Evolutionary conservation across 2,113 vertebrate species (phyloP), one percentile per base, ranked within the genome.

Genomic region (Sinocyclocheilus grahami): DNA sequence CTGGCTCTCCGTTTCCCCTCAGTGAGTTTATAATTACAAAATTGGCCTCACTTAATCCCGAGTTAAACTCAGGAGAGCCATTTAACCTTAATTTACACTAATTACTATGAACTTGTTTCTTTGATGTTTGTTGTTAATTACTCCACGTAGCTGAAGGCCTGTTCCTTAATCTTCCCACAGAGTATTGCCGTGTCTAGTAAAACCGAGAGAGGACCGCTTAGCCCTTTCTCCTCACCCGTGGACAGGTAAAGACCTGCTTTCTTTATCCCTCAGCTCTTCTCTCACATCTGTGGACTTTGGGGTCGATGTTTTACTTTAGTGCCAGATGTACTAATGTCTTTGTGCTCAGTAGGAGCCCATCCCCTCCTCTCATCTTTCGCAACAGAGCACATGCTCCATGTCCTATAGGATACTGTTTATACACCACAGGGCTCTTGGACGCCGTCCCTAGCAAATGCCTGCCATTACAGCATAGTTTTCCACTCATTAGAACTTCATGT

Each of bases 141-240:
- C 55, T 46, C 9, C 42, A 42, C 9, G 42, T 42, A 9, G 42
- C 42, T 39, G 1, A 46, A 46, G 42, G 42, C 78, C 18, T 46
- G 39, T 27, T n/a, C 42, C 60, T 76, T 55, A 58, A 0, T 88
- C 71, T 58, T 30, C 37, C 90, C 0, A 0, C 80, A 97, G 97
- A 97, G 95, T 82, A 96, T 97, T 1, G 96, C 96, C 0, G 95
- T 97, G 53, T 96, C 95, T 91, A 92, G 89, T 86, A 95, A 93
- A 89, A 76, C 65, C 0, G 95, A 96, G 37, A 90, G 42, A 1
- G 87, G 87, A 76, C 89, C 93, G 0, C 88, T 93, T 14, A 96
- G 95, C 0, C 96, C 96, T 78, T 96, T 98, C 92, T 94, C 91
- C 90, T 97, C 96, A 62, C 95, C 97, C 0, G 95, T 96, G 87